Evolutionary conservation across 2,113 vertebrate genomes (phyloP), one percentile per base, ranked within the genome.

Genomic region (Siniperca chuatsi): DNA sequence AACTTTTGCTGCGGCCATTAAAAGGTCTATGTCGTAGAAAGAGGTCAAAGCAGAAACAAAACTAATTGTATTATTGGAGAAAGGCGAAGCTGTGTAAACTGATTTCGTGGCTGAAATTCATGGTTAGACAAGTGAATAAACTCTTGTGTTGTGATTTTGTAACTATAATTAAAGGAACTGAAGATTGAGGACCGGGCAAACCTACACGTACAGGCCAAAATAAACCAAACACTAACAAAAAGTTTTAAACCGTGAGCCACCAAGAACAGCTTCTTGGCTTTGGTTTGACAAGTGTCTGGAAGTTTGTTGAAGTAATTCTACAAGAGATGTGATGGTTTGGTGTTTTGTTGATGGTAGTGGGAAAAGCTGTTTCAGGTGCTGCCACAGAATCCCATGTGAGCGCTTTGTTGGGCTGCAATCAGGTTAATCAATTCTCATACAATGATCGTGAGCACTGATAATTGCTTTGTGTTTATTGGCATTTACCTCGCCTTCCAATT

Each of bases 1-100:
- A 92, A 92, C 89, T 83, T 92, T 70, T 91, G 81, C 78, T 25
- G 73, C 60, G 52, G 72, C 86, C 65, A 82, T 85, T 88, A 82
- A 85, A 84, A 82, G 82, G 87, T 88, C 93, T 77, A 42, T 54
- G 4, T 40, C 13, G 10, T 48, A 60, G 83, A 52, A 67, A 61
- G 74, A 87, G 79, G 85, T 81, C 81, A 91, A 62, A 87, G 66
- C 81, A 79, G 81, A 78, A 91, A 87, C 68, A 58, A 77, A 89
- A 78, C 75, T 83, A 81, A 83, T 79, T 77, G 64, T 73, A 44
- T 81, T 82, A 84, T 78, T 82, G 57, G 65, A 80, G 70, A 80
- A 76, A 85, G 60, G 70, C 60, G 69, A 84, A 90, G 82, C 88
- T 77, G 77, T 44, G 61, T 65, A 82, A 90, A 91, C 83, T 78